Evolutionary conservation across 1,140 invertebrate genomes (phyloP).

Genomic region (Lepidostoma basale): DNA sequence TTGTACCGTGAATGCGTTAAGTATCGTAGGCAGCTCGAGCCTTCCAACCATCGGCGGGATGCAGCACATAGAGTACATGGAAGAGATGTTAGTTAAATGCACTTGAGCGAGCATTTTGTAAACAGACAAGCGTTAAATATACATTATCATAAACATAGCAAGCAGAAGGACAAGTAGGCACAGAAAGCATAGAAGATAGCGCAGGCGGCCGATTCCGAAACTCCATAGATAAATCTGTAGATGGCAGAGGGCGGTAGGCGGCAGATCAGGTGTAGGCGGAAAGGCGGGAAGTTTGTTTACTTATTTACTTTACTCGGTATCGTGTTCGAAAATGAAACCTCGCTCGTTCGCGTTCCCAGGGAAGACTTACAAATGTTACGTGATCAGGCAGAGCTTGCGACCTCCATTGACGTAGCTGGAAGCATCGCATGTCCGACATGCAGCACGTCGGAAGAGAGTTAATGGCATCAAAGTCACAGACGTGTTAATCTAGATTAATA

Average conservation of each 20-base stretch:
- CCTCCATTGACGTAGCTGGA: neutral
- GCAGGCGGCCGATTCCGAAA: constrained; percentile 42
- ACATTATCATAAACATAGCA: constrained; percentile 21
- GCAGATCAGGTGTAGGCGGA: constrained; percentile 29
- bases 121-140: constrained; percentile 28
- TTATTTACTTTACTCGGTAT: neutral
- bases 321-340: constrained; percentile 24
- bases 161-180: constrained; percentile 28
- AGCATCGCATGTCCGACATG: neutral
- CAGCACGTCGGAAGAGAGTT: neutral
- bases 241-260: constrained; percentile 37
- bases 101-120: constrained; percentile 22
- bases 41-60: constrained; percentile 9
- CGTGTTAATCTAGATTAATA: neutral
- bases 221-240: constrained; percentile 43
- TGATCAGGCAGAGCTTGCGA: constrained; percentile 15
- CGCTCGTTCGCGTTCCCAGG: neutral
- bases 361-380: constrained; percentile 18
- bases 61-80: constrained; percentile 5
- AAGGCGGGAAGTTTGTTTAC: constrained; percentile 20
- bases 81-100: constrained; percentile 24
- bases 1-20: neutral
- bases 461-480: neutral
- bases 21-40: neutral
- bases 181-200: constrained; percentile 38